Evolutionary conservation across 1,140 invertebrate species (phyloP), one percentile per base, ranked within the genome.

Genomic region (Drosophila mojavensis): DNA sequence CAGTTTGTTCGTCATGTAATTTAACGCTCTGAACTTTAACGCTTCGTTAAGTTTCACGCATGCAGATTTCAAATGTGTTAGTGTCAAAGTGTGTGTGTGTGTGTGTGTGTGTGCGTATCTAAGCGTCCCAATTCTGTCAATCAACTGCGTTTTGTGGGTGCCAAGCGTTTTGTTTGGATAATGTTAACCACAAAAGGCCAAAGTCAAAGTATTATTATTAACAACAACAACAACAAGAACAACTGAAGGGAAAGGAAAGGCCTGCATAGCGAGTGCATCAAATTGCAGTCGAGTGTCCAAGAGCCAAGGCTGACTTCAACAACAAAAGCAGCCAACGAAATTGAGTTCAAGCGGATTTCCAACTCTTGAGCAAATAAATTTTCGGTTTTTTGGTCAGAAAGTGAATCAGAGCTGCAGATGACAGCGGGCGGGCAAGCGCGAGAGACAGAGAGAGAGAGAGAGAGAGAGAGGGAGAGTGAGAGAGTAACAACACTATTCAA

Each of bases 11-110:
- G 66, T 75, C 70, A 68, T 85, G 83, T 88, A 88, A 88, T 71
- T 79, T 73, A 89, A 86, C 77, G 76, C 83, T 83, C 77, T 90
- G 85, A 89, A 90, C 85, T 89, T 89, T 89, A 89, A 90, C 85
- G 85, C 85, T 90, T 90, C 85, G 85, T 69, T 90, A 78, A 73
- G 72, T 85, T 89, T 89, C 81, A 90, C 86, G 85, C 85, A 89
- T 90, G 85, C 85, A 89, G 81, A 89, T 77, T 89, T 89, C 78
- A 86, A 89, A 89, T 79, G 83, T 43, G 26, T 47, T 39, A 13
- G 26, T 41, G 39, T 43, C 36, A 1, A 39, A 39, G 47, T 53
- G 61, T 55, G 55, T 43, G 51, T 58, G 47, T 48, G 69, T 50
- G 56, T 65, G 43, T 85, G 64, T 78, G 51, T 62, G 45, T 66